Base-by-base conservation (phyloP, 2,888 invertebrate genomes). In the Patella ulyssiponensis region DNA sequence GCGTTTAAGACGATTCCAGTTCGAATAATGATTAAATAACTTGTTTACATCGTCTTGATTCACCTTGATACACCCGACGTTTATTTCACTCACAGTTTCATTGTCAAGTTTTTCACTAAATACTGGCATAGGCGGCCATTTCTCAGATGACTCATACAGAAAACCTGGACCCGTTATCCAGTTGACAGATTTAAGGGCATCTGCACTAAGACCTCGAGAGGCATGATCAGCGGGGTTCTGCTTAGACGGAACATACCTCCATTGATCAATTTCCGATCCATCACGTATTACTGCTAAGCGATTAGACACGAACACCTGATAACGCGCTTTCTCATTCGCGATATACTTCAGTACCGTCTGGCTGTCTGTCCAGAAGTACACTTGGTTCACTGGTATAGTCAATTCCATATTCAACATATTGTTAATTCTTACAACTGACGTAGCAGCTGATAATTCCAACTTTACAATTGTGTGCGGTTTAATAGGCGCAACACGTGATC, bases 261-360 rank as follows among this genome's bases (percentile, higher is more conserved):
- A 86, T 71, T 85, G 84, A 69, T 20, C 12, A n/a, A 79, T 69
- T 5, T 77, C 69, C 44, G 82, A 74, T 3, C 20, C 53, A n/a
- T 86, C 78, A n/a, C 79, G 74, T 17, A 85, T 84, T 23, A 75
- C 71, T 56, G 83, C 81, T 11, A 86, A 80, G n/a, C 86, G 71
- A 77, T 86, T 86, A 1, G 83, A 83, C 20, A 86, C 85, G 75
- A 81, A 86, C 0, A 81, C 77, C 14, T 84, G 84, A 64, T 85
- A 85, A 14, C 85, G 54, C 14, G 78, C 69, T 3, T 81, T 75
- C 15, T 82, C 82, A 71, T 86, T 86, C 7, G 58, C 73, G 14
- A 85, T 82, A 72, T 85, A 86, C 12, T 83, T 82, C 14, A 84
- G 73, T 4, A 85, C 84, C 1, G 84, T 79, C 20, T 71, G 70